phyloP scores from a whole-genome alignment of 2,888 invertebrate species.

The Brachylomia viminalis region DNA sequence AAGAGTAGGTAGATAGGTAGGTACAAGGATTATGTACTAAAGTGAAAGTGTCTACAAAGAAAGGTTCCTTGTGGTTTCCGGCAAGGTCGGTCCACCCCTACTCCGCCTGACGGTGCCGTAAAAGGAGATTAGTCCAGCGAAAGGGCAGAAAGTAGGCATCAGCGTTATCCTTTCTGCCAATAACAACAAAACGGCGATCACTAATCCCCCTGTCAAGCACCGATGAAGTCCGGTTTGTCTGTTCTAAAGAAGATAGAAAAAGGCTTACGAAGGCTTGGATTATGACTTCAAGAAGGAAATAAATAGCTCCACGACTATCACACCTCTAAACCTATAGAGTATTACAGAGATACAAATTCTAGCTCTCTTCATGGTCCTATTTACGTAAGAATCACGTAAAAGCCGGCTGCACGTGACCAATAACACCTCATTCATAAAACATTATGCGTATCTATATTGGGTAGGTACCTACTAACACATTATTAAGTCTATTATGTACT shows the following conservation, averaged over 20 bases:
- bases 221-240: constrained; percentile 1
- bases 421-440: constrained; percentile 66
- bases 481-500: constrained; percentile 39
- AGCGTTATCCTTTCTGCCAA: background rate
- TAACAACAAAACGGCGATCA: constrained; percentile 24
- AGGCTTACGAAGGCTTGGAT: background rate
- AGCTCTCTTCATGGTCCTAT: constrained; percentile 9
- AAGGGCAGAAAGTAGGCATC: constrained; percentile 11
- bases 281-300: background rate
- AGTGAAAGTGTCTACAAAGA: constrained; percentile 12
- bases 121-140: constrained; percentile 22
- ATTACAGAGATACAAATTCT: background rate
- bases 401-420: constrained; percentile 33
- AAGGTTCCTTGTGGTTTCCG: constrained; percentile 17
- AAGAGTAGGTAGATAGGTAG: background rate
- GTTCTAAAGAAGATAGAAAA: background rate
- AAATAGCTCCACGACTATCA: background rate
- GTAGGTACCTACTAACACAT: constrained; percentile 27
- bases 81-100: background rate
- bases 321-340: background rate
- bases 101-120: background rate
- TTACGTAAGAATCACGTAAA: constrained; percentile 33
- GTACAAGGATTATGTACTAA: background rate
- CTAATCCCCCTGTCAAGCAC: background rate
- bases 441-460: constrained; percentile 52